Base-by-base conservation (phyloP, 2,797 vertebrate species). In the Myotis daubentonii region DNA sequence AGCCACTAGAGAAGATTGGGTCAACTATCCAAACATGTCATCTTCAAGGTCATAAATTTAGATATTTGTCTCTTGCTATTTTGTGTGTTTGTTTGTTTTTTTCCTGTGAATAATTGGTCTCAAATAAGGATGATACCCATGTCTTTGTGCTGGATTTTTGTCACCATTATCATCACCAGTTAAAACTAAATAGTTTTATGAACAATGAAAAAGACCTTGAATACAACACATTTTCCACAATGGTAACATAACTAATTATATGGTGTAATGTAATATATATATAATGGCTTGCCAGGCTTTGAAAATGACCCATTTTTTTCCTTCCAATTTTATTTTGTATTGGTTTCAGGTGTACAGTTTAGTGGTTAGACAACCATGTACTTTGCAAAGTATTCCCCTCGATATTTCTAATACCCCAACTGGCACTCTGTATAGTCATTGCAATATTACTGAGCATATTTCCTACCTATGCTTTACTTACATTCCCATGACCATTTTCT, bases 211-310 rank as follows among this genome's bases (percentile, higher is more conserved):
- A 76, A 93, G 68, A 96, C 25, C 0, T 41, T 9, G 3, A 33
- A n/a, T 57, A 13, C 1, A 68, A 23, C 23, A 91, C 4, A 6
- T 20, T 36, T 89, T 51, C 19, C n/a, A 72, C 1, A 25, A 84
- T n/a, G 41, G 49, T 78, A 87, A 47, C 33, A 44, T 36, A 86
- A 4, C 19, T 13, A 60, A 30, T 87, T 94, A 80, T 33, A 57
- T 91, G 2, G 23, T 93, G 30, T 94, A 80, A 44, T 55, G 36
- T 60, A 33, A 62, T 87, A 57, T 75, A 3, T 65, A 47, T 60
- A 75, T 60, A 51, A 82, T 20, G 10, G n/a, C 0, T 65, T 95
- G 33, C 76, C 53, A 92, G 41, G 9, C 15, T 72, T 85, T 57
- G 60, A 38, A 74, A 70, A 57, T 65, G 74, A 76, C 8, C 12